Conservation (phyloP, 2,888 invertebrate genomes). For the Platycnemis pennipes region DNA sequence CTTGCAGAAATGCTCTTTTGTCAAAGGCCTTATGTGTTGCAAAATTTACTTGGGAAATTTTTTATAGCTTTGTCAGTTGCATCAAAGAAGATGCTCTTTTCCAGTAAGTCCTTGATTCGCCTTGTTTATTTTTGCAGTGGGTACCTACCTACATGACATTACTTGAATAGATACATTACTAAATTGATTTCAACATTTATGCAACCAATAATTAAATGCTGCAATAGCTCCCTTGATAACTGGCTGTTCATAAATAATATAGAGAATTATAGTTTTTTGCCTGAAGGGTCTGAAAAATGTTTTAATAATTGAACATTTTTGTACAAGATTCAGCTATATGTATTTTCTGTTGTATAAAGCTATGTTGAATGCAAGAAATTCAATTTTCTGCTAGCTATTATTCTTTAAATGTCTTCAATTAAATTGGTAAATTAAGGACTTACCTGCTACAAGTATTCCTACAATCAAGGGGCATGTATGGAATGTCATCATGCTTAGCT, state of each 20-base stretch:
- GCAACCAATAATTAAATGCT: no score
- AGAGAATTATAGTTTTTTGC: no score
- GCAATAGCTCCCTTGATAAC: no score
- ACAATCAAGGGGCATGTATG: background rate
- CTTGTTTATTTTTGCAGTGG: background rate
- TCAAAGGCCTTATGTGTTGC: background rate
- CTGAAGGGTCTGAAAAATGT: no score
- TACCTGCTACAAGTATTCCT: background rate
- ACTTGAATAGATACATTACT: no score
- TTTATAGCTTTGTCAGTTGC: background rate
- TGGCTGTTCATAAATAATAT: no score
- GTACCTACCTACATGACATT: no score
- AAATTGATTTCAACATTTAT: no score
- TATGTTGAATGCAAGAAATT: background rate
- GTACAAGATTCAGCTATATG: no score
- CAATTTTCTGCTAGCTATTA: no score
- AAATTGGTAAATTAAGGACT: background rate
- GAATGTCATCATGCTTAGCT: constrained; percentile 8
- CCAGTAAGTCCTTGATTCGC: background rate
- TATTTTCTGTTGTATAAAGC: background rate
- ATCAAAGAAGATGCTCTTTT: background rate
- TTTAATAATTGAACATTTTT: no score
- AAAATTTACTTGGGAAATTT: background rate
- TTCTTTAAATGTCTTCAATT: background rate
- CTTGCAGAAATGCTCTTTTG: background rate